Evolutionary conservation across 2,113 vertebrate species (phyloP).

Genomic region (Illadopsis cleaveri): DNA sequence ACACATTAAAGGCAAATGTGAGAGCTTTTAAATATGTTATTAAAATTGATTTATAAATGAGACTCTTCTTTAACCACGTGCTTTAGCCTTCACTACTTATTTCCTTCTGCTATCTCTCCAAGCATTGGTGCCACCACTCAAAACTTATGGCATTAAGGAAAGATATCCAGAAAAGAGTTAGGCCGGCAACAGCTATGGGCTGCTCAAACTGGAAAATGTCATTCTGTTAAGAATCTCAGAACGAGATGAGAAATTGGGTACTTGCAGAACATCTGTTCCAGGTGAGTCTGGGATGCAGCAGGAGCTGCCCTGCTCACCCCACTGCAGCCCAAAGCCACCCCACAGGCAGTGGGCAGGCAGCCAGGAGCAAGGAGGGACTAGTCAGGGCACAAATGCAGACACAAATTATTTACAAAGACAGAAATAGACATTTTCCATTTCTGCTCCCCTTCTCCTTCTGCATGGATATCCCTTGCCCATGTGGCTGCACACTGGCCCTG

Average conservation of each 20-base stretch:
- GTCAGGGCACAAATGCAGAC: background rate
- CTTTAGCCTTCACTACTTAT: conserved; percentile 60
- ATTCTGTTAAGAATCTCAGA: background rate
- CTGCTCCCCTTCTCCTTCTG: background rate
- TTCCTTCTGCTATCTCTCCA: conserved; percentile 57
- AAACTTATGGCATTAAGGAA: background rate
- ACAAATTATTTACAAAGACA: background rate
- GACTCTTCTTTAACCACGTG: conserved; percentile 57
- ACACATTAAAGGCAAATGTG: conserved; percentile 69
- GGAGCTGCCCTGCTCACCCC: background rate
- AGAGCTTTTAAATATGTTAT: conserved; percentile 73
- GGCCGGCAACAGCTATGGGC: background rate
- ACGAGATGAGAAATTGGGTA: background rate
- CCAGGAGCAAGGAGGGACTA: background rate
- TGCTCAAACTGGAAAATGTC: background rate
- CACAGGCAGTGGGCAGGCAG: background rate
- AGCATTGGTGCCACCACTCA: conserved; percentile 21
- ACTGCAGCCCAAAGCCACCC: rapidly evolving
- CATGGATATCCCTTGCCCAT: rapidly evolving
- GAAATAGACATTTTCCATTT: background rate
- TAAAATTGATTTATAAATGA: conserved; percentile 72
- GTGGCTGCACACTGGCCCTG: rapidly evolving
- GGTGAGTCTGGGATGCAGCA: background rate
- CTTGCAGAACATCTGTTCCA: background rate
- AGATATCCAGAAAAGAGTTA: background rate